Evolutionary conservation across 2,797 vertebrate genomes (phyloP).

Genomic region (Pangasius mekongensis): DNA sequence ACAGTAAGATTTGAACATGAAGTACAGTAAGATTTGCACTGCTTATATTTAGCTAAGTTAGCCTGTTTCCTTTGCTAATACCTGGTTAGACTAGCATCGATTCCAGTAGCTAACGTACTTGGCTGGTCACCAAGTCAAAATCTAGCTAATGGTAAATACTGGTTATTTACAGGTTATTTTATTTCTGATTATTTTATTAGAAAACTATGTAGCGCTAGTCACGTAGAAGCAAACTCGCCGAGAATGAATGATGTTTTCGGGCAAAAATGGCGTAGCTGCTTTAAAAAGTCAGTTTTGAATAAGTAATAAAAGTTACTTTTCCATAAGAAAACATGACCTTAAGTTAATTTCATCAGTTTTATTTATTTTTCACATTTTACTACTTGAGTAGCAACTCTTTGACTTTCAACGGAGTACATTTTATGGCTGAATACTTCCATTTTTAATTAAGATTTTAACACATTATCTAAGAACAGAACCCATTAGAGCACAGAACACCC

Average conservation of each 20-base stretch:
- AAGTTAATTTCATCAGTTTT: not conserved
- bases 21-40: not conserved
- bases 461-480: not conserved
- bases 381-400: not conserved
- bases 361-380: not conserved
- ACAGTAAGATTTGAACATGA: not conserved
- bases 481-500: no score
- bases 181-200: not conserved
- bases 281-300: not conserved
- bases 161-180: not conserved
- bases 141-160: not conserved
- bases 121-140: not conserved
- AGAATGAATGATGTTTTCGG: not conserved
- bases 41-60: not conserved
- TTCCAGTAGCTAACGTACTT: not conserved
- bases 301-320: not conserved
- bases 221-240: not conserved
- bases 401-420: not conserved
- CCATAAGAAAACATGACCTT: no score
- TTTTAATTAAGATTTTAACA: constrained; percentile 5
- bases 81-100: not conserved
- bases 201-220: not conserved
- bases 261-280: not conserved
- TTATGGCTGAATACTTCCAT: not conserved
- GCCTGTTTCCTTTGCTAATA: not conserved